Conservation (phyloP, 2,797 vertebrate species). For the Trematomus bernacchii region DNA sequence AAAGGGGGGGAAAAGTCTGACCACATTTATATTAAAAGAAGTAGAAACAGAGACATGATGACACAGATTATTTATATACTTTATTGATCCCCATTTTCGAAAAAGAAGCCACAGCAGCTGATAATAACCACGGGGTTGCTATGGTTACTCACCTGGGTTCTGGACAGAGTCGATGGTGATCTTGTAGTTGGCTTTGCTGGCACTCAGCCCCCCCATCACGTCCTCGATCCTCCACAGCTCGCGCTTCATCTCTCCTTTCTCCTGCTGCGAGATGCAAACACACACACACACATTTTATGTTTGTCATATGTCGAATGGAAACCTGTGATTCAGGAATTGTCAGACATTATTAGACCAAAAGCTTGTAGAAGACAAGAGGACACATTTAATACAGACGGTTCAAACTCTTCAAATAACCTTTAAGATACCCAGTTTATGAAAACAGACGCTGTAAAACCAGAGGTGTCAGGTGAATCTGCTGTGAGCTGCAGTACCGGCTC, state of each 20-base stretch:
- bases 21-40: conserved; percentile 10
- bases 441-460: neutral
- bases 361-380: neutral
- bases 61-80: neutral
- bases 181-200: conserved; percentile 93
- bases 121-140: neutral
- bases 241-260: conserved; percentile 92
- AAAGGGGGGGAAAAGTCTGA: neutral
- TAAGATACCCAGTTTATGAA: no score
- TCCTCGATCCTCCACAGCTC: conserved; percentile 99
- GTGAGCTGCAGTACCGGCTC: conserved; percentile 15
- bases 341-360: neutral
- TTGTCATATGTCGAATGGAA: neutral
- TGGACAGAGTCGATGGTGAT: conserved; percentile 93
- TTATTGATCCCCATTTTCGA: neutral
- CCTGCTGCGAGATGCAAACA: conserved; percentile 69
- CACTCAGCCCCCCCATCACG: conserved; percentile 92
- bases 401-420: neutral
- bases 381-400: neutral
- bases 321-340: neutral
- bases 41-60: neutral
- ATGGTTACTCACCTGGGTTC: conserved; percentile 89
- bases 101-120: neutral
- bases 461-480: neutral
- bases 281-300: neutral